Percentiles rank a stretch among this genome's conserved stretches.
Conservation (phyloP, 2,888 invertebrate genomes). For the Andrena flavipes region DNA sequence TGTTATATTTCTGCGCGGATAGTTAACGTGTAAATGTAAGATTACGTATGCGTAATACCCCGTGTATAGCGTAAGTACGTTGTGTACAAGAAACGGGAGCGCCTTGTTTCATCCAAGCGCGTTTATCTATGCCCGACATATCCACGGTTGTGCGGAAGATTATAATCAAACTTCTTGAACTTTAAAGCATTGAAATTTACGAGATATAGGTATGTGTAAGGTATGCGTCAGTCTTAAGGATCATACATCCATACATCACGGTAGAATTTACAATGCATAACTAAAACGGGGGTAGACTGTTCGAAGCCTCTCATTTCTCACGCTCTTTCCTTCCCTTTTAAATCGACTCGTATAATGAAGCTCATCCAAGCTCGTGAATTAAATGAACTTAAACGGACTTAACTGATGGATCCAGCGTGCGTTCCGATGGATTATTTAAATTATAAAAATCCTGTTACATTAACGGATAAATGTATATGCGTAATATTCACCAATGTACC, state of each 20-base stretch:
- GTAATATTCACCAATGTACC: constrained; percentile 54
- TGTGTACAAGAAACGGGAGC: constrained; percentile 8
- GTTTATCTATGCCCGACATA: constrained; percentile 54
- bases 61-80: constrained; percentile 12
- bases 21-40: constrained; percentile 54
- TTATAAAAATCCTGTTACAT: constrained; percentile 43
- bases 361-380: constrained; percentile 60
- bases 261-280: constrained; percentile 26
- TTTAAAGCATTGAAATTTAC: constrained; percentile 48
- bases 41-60: constrained; percentile 35
- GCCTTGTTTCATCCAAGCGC: constrained; percentile 36
- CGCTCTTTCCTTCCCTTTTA: constrained; percentile 6
- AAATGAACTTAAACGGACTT: constrained; percentile 42
- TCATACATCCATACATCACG: constrained; percentile 14
- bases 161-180: constrained; percentile 64
- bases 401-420: constrained; percentile 30
- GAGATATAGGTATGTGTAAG: constrained; percentile 22
- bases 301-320: background rate
- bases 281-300: constrained; percentile 15
- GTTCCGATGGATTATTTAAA: constrained; percentile 50
- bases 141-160: constrained; percentile 50
- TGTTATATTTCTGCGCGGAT: constrained; percentile 63
- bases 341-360: constrained; percentile 55
- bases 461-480: constrained; percentile 60
- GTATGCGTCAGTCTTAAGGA: constrained; percentile 6